Base-by-base conservation (phyloP, 1,140 invertebrate genomes). In the Tetramorium alpestre region DNA sequence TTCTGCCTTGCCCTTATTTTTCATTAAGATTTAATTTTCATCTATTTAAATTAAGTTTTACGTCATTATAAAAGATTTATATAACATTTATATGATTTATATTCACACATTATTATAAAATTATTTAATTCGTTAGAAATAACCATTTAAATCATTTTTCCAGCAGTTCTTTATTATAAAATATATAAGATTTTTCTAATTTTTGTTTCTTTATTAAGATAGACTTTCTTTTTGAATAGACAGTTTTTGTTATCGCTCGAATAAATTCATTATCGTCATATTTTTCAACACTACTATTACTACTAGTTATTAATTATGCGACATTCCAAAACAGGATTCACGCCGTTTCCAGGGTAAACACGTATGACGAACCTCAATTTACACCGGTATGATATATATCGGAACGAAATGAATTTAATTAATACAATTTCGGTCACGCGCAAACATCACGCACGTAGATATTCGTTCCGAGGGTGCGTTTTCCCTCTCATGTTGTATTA, bases 341-440 rank as follows among this genome's bases (percentile, higher is more conserved):
- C 38, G 16, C 8, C 16, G 22, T 38, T 70, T 44, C 13, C 22
- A 28, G 41, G 8, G 16, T 54, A 81, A 81, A 28, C 16, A 44
- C 8, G 49, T 69, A 81, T 56, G 64, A 81, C 33, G 33, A 81
- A 44, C 47, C 22, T 28, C 65, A 70, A 70, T 81, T 69, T 81
- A 81, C 65, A 33, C 38, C 22, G n/a, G 33, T 8, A 56, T 33
- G 18, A 51, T 70, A 70, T 41, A 81, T 69, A 54, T 54, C 47
- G 28, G 13, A 81, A 70, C 49, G 16, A 58, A 70, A 81, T 81
- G 51, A 81, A 81, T 81, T 81, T 81, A 58, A 81, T 81, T 81
- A 81, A 70, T 81, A 25, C 51, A 70, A 56, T 81, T 81, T 22
- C 65, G 33, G 33, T 58, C 51, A 81, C 65, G 22, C 16, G 65